phyloP scores from a whole-genome alignment of 1,140 invertebrate genomes.

The Pogonus chalceus region DNA sequence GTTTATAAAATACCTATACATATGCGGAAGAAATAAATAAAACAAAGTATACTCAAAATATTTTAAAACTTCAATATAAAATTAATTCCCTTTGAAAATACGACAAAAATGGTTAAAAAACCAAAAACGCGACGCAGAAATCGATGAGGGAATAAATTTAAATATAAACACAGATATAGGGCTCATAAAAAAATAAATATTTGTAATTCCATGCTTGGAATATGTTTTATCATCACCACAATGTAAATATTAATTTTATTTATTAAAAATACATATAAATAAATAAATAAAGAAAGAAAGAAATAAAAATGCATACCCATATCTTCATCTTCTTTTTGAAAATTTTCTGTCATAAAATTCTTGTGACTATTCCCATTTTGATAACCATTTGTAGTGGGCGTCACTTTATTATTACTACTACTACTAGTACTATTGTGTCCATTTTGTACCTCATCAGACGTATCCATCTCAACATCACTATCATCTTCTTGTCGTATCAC shows the following conservation, averaged over 20 bases:
- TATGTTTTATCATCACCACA: no score
- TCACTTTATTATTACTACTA: slow-evolving; percentile 20
- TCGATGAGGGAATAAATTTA: no score
- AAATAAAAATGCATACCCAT: slow-evolving; percentile 42
- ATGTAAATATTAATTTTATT: no score
- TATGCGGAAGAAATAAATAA: no score
- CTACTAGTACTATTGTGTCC: slow-evolving; percentile 27
- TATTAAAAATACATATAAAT: not conserved
- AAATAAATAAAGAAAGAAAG: not conserved
- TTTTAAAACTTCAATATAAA: no score
- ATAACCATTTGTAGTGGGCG: slow-evolving; percentile 42
- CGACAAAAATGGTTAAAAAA: no score
- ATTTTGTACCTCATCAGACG: slow-evolving; percentile 35
- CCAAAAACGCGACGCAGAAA: no score
- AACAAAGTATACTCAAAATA: no score
- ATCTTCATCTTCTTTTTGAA: slow-evolving; percentile 49
- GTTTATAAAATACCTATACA: no score
- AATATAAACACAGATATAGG: not conserved
- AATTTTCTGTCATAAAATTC: slow-evolving; percentile 17
- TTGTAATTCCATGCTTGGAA: no score
- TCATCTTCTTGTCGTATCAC: slow-evolving; percentile 30
- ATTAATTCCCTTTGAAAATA: no score
- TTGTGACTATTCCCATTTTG: slow-evolving; percentile 51
- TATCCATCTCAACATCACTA: slow-evolving; percentile 49
- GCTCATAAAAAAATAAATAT: no score